Percentiles rank a stretch among this genome's conserved stretches.
These are phyloP conservation scores for Adelognathus sp. DNA, from an alignment of 2,888 invertebrate genomes.

Conservation along the genomic window DNA sequence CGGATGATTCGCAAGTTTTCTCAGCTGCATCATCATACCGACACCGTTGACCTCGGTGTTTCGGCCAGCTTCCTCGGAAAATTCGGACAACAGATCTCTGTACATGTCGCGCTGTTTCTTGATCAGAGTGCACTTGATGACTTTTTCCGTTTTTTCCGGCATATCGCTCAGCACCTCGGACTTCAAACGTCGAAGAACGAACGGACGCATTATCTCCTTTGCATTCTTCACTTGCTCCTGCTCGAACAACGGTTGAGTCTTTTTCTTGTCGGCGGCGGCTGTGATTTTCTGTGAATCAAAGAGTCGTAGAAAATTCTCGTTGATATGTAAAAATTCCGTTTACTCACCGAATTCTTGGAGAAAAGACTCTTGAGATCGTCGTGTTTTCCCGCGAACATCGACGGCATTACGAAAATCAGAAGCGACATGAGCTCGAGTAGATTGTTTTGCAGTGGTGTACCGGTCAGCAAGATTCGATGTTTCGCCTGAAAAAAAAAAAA, in stretches of 20 bases:
- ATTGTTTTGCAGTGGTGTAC: constrained; percentile 98
- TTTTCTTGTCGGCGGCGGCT: constrained; percentile 81
- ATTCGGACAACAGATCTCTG: constrained; percentile 85
- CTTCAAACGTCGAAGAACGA: constrained; percentile 94
- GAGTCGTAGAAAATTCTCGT: neutral
- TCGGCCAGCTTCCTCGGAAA: constrained; percentile 74
- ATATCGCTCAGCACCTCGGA: constrained; percentile 92
- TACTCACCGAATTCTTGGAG: constrained; percentile 87
- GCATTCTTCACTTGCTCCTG: constrained; percentile 95
- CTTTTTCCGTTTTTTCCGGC: constrained; percentile 90
- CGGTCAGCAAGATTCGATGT: constrained; percentile 94
- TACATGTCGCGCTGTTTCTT: constrained; percentile 89
- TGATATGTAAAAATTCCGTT: neutral
- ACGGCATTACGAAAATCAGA: constrained; percentile 97
- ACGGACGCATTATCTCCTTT: constrained; percentile 97
- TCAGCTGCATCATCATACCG: constrained; percentile 94
- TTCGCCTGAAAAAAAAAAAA: constrained; percentile 85
- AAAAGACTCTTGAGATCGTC: constrained; percentile 94
- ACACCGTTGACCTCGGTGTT: constrained; percentile 73
- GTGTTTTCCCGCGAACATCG: constrained; percentile 94
- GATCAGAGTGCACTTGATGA: constrained; percentile 87
- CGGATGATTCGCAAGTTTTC: constrained; percentile 97
- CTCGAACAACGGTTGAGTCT: constrained; percentile 91
- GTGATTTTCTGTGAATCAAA: constrained; percentile 81
- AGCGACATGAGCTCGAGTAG: constrained; percentile 97